phyloP scores from a whole-genome alignment of 2,797 vertebrate genomes.

The Neosilurus mollespiculum region DNA sequence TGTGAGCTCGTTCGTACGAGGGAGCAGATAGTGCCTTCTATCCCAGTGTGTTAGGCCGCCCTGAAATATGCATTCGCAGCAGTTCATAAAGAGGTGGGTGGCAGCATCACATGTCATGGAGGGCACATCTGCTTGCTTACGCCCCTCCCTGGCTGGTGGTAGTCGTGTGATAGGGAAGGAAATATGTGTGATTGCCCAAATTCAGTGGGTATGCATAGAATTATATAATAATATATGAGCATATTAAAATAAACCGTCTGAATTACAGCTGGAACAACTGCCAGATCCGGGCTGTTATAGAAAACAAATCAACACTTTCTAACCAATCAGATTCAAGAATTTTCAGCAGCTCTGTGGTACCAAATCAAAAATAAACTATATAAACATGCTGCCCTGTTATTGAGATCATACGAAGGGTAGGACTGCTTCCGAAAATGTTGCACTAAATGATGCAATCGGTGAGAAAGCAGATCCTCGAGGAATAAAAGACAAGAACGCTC shows the following conservation, averaged over 20 bases:
- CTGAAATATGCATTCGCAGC: no score
- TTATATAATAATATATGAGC: not conserved
- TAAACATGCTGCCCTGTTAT: not conserved
- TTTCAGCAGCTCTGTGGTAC: not conserved
- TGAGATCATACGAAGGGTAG: not conserved
- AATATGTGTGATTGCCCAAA: no score
- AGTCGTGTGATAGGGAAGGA: no score
- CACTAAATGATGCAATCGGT: constrained; percentile 13
- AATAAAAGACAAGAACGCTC: not conserved
- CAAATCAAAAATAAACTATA: not conserved
- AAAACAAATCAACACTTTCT: not conserved
- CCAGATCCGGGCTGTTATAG: not conserved
- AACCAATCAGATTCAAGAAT: not conserved
- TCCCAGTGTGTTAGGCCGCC: no score
- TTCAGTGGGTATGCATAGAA: no score
- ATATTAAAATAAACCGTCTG: not conserved
- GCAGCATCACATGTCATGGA: no score
- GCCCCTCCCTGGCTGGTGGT: no score
- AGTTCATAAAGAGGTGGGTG: no score
- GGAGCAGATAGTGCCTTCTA: no score
- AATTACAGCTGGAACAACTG: not conserved
- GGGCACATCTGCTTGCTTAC: no score
- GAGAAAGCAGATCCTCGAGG: not conserved
- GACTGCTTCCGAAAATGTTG: not conserved
- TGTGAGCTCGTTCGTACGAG: no score